Conservation (phyloP, 2,113 vertebrate genomes). For the Conger conger region DNA sequence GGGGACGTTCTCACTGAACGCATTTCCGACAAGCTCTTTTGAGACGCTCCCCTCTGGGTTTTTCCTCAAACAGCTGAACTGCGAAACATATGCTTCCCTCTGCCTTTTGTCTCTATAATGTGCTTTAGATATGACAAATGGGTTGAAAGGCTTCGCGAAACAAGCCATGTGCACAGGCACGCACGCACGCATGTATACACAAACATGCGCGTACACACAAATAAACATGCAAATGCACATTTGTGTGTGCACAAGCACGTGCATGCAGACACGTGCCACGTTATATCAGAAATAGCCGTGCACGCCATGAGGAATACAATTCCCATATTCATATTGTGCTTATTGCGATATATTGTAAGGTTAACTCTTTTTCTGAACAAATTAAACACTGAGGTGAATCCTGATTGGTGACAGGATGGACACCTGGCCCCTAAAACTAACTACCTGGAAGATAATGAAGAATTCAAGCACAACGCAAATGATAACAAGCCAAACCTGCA, state of each 20-base stretch:
- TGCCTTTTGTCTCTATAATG: background rate
- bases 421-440: too few relatives aligned
- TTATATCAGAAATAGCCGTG: too few relatives aligned
- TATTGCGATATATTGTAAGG: too few relatives aligned
- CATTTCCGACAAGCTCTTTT: background rate
- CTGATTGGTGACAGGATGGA: too few relatives aligned
- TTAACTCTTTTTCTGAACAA: too few relatives aligned
- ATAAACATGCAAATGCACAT: background rate
- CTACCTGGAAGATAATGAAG: too few relatives aligned
- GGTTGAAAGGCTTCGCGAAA: background rate
- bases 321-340: too few relatives aligned
- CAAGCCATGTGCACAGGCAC: background rate
- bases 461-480: too few relatives aligned
- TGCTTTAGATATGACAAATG: background rate
- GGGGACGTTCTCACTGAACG: background rate
- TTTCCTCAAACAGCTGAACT: background rate
- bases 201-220: background rate
- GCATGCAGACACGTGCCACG: background rate
- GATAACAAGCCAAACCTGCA: too few relatives aligned
- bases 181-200: background rate
- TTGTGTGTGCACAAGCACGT: too few relatives aligned
- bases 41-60: background rate
- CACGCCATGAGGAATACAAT: too few relatives aligned
- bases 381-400: too few relatives aligned
- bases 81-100: background rate